Evolutionary conservation across 2,888 invertebrate genomes (phyloP).

Genomic region (Aplocera efformata): DNA sequence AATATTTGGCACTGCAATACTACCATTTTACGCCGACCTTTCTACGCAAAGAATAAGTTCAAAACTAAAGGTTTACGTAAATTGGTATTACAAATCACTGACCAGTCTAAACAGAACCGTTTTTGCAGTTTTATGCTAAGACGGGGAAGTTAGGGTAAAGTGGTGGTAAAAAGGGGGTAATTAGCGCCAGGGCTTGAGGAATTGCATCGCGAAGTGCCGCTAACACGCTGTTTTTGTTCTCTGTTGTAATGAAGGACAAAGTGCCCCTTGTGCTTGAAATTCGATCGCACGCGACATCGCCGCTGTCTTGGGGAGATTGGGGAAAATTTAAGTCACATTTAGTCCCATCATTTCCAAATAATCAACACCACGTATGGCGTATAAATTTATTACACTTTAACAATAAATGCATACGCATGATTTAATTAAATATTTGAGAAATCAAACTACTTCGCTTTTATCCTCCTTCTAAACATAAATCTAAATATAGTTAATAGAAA

Average conservation of each 20-base stretch:
- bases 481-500: too few relatives aligned
- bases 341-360: not conserved
- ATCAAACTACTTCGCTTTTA: too few relatives aligned
- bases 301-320: slow-evolving; percentile 40
- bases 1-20: slow-evolving; percentile 64
- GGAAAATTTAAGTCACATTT: slow-evolving; percentile 13
- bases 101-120: slow-evolving; percentile 5
- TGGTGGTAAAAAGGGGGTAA: slow-evolving; percentile 48
- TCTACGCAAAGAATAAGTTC: not conserved
- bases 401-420: too few relatives aligned
- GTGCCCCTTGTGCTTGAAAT: slow-evolving; percentile 55
- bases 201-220: slow-evolving; percentile 71
- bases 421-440: too few relatives aligned
- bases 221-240: slow-evolving; percentile 67
- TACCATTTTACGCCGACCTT: slow-evolving; percentile 15
- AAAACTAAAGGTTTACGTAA: not conserved
- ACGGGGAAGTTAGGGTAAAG: slow-evolving; percentile 24
- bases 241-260: slow-evolving; percentile 29
- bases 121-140: not conserved
- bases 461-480: too few relatives aligned
- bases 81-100: slow-evolving; percentile 33
- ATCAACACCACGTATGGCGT: too few relatives aligned
- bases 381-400: too few relatives aligned
- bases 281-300: slow-evolving; percentile 71
- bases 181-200: slow-evolving; percentile 57